Evolutionary conservation across 1,140 invertebrate genomes (phyloP), one percentile per base, ranked within the genome.

Genomic region (Drosophila obscura): DNA sequence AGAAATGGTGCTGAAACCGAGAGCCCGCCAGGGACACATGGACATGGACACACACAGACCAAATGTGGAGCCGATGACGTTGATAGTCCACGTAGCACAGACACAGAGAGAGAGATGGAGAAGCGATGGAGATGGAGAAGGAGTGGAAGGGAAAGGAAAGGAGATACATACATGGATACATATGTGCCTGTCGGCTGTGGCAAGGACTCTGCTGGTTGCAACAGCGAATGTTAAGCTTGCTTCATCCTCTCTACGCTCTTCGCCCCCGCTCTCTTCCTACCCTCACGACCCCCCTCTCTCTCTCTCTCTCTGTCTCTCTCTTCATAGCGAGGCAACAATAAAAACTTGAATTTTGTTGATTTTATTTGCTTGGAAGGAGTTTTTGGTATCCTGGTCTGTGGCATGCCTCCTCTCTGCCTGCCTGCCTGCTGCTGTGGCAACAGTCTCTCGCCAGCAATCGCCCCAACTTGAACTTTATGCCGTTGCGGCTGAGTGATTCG

Each of bases 331-430:
- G 72, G 64, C 85, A 81, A 88, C 83, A 87, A 87, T 87, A 83
- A 88, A 87, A 87, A 83, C 64, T 88, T 89, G 72, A 87, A 69
- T 87, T 81, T 82, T 88, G 83, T 88, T 81, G 83, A 87, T 87
- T 77, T 74, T 88, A 87, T 88, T 83, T 73, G 67, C 52, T 59
- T 39, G 56, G 24, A 58, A 39, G 52, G 67, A 71, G 67, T 71
- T 71, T 69, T 71, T 69, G 67, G 65, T 69, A 71, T 62, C 73
- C 63, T 44, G 65, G 57, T 51, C 16, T 45, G 35, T 39, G 35
- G 35, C 43, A 24, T 24, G 51, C 43, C 48, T 49, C 51, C 44
- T 35, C 35, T 13, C 8, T 61, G 19, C 58, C 16, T 19, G 19
- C 19, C 19, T 31, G 35, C 44, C 41, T 60, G 35, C 57, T 44